Percentiles rank a stretch among this genome's conserved stretches.
Evolutionary conservation across 2,888 invertebrate genomes (phyloP).

Genomic region (Melinopterus prodromus): DNA sequence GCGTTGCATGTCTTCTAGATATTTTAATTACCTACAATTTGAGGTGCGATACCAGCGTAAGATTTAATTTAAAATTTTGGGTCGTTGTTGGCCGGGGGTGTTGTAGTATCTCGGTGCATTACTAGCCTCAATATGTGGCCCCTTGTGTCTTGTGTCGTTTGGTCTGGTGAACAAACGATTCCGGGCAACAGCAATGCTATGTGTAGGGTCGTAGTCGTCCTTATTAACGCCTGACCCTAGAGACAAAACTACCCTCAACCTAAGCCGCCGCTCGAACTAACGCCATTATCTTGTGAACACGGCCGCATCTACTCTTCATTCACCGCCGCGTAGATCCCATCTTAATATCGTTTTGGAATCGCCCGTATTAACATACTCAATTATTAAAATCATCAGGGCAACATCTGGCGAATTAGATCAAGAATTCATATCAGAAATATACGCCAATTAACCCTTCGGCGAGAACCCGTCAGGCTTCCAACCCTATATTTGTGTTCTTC

Average conservation of each 20-base stretch:
- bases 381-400: neutral
- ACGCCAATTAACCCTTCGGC: neutral
- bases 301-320: slow-evolving; percentile 26
- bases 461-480: neutral
- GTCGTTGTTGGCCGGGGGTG: neutral
- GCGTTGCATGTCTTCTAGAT: too few relatives aligned
- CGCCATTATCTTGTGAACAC: slow-evolving; percentile 35
- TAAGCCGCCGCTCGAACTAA: slow-evolving; percentile 42
- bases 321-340: slow-evolving; percentile 11
- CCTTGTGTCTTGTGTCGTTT: slow-evolving; percentile 44
- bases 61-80: neutral
- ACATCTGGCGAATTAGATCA: neutral
- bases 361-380: neutral
- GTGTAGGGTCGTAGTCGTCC: slow-evolving; percentile 33
- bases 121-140: neutral
- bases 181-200: slow-evolving; percentile 41
- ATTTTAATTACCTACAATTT: too few relatives aligned
- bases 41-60: too few relatives aligned
- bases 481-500: neutral
- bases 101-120: neutral
- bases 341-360: neutral
- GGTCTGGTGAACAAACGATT: slow-evolving; percentile 47
- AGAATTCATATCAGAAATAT: neutral
- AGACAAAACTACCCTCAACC: slow-evolving; percentile 41
- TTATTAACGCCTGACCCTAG: slow-evolving; percentile 48